Base-by-base conservation (phyloP, 2,113 vertebrate genomes). In the Aegotheles bennettii region DNA sequence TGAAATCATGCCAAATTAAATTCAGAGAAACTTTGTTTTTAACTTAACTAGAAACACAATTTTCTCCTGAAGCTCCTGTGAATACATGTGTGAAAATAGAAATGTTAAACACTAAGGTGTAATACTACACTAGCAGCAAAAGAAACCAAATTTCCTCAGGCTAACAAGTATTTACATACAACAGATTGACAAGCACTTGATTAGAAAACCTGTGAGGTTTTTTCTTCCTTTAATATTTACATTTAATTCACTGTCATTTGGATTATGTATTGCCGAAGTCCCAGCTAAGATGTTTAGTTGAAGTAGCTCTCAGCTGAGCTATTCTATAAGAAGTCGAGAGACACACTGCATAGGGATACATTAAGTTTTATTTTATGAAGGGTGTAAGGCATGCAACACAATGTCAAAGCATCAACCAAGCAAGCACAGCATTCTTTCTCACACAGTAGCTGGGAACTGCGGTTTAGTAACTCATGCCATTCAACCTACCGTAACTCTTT, bases 21-120 rank as follows among this genome's bases (percentile, higher is more conserved):
- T 60, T 81, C 45, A 84, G 18, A 57, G 17, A 45, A 2, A 60
- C 15, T 57, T 54, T 42, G 6, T 7, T 48, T 83, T 87, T 60
- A 40, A 77, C 10, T 21, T 33, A 0, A 0, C 7, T 13, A 84
- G 50, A 74, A 76, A 36, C 2, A 29, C 1, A 2, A 0, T 50
- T 82, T 88, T 83, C 35, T 77, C 7, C 15, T 53, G 31, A 85
- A 90, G 18, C 2, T 63, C 19, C 10, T 47, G 2, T 57, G 61
- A 61, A 35, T 38, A 35, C 4, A 1, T 50, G 15, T 70, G 5
- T 82, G 33, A 78, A 93, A 84, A 81, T 20, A 2, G 21, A 81
- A 92, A 47, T 1, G 4, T 29, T 76, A 47, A 69, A 48, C 3
- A 73, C 18, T 21, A n/a, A 51, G 5, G 1, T 63, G 23, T 28